Percentiles rank a stretch among this genome's conserved stretches.
Conservation (phyloP, 1,140 invertebrate genomes). For the Chironomus striatipennis region DNA sequence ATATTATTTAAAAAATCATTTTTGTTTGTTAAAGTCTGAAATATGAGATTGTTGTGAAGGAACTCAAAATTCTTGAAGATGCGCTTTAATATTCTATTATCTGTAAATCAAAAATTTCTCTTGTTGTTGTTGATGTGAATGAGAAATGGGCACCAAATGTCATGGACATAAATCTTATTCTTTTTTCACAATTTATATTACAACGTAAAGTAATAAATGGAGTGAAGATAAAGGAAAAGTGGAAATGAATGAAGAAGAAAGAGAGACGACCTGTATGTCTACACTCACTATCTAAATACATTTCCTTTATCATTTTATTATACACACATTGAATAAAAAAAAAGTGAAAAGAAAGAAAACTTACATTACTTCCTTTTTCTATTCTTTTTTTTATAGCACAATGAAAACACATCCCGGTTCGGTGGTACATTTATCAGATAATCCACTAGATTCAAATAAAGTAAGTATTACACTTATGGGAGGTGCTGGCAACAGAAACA, state of each 20-base stretch:
- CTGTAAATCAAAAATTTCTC: neutral
- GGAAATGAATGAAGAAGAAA: neutral
- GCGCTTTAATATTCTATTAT: no score
- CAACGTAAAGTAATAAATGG: constrained; percentile 1
- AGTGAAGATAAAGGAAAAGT: neutral
- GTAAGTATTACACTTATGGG: constrained; percentile 45
- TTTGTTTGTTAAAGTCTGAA: no score
- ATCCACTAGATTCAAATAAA: constrained; percentile 90
- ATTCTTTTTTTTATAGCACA: constrained; percentile 59
- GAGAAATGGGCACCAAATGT: constrained; percentile 1
- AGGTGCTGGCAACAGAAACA: neutral
- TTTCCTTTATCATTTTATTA: no score
- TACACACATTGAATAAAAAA: no score
- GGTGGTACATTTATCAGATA: constrained; percentile 91
- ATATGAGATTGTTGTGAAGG: no score
- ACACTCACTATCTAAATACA: no score
- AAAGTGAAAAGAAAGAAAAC: no score
- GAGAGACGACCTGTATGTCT: no score
- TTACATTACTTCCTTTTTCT: constrained; percentile 18
- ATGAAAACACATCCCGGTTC: constrained; percentile 90
- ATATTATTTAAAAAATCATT: no score
- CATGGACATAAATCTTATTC: constrained; percentile 4
- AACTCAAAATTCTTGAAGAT: no score
- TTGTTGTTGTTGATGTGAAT: neutral
- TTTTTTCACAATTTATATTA: constrained; percentile 12